Percentiles rank a stretch among this genome's conserved stretches.
phyloP scores from a whole-genome alignment of 2,888 invertebrate genomes.

The Drosophila pullipes region DNA sequence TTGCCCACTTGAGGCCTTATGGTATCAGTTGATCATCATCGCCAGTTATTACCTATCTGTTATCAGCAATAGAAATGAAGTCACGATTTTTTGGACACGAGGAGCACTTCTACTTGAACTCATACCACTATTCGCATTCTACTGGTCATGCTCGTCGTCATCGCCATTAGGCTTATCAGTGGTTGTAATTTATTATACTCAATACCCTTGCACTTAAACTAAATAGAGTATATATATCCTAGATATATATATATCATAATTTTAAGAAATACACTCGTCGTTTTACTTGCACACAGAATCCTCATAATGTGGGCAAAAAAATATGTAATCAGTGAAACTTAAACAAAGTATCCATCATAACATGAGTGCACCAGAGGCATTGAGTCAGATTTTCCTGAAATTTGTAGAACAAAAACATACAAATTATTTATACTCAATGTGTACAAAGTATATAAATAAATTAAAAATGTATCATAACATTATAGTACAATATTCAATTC shows the following conservation, averaged over 20 bases:
- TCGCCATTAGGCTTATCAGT: slow-evolving; percentile 30
- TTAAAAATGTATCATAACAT: too few species aligned
- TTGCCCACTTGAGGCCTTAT: slow-evolving; percentile 69
- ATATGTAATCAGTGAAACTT: too few species aligned
- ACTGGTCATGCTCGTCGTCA: slow-evolving; percentile 10
- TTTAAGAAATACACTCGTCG: neutral
- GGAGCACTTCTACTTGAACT: neutral
- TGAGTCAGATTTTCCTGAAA: neutral
- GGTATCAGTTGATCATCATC: slow-evolving; percentile 37
- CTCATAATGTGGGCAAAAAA: too few species aligned
- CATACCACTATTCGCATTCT: neutral
- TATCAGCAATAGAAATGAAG: slow-evolving; percentile 50
- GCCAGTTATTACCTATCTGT: slow-evolving; percentile 34
- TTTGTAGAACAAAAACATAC: neutral
- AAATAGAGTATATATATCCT: neutral
- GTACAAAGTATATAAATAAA: neutral
- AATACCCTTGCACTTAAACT: neutral
- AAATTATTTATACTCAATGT: neutral
- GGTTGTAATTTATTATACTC: slow-evolving; percentile 39
- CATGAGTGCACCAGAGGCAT: neutral
- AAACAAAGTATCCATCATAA: neutral
- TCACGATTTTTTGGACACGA: slow-evolving; percentile 29
- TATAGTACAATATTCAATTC: neutral
- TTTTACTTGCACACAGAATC: neutral
- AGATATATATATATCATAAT: neutral